These are phyloP conservation scores for Cygnus atratus DNA, from an alignment of 2,113 vertebrate genomes.

Conservation along the genomic window DNA sequence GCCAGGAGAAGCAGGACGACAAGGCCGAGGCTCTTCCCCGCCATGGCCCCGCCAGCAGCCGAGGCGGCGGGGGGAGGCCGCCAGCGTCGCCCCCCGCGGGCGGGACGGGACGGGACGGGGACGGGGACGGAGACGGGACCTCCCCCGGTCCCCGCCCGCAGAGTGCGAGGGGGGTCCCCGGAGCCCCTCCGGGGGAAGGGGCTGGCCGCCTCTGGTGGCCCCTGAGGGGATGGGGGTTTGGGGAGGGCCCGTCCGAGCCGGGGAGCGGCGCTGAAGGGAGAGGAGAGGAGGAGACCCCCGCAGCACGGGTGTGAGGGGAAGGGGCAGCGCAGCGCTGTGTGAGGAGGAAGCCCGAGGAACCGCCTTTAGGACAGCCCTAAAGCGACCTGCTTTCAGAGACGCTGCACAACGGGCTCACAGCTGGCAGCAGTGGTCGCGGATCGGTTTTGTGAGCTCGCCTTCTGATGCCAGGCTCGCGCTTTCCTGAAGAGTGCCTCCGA, in stretches of 20 bases:
- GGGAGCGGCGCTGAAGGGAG: background rate
- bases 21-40: background rate
- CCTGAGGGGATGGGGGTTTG: too few species aligned
- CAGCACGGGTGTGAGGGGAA: accelerated
- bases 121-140: background rate
- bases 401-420: background rate
- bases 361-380: too few species aligned
- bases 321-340: accelerated
- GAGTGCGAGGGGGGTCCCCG: background rate
- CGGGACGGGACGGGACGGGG: background rate
- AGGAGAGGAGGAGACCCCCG: accelerated
- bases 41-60: too few species aligned
- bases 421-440: accelerated
- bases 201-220: accelerated
- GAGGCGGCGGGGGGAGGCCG: too few species aligned
- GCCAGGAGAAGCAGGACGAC: background rate
- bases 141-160: background rate
- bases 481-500: background rate
- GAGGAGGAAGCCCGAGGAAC: background rate
- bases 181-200: background rate
- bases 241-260: background rate
- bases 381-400: background rate
- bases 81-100: background rate
- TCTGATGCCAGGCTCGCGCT: background rate
- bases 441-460: background rate